These are phyloP conservation scores for Morone saxatilis DNA, from an alignment of 2,113 vertebrate species.

Conservation along the genomic window DNA sequence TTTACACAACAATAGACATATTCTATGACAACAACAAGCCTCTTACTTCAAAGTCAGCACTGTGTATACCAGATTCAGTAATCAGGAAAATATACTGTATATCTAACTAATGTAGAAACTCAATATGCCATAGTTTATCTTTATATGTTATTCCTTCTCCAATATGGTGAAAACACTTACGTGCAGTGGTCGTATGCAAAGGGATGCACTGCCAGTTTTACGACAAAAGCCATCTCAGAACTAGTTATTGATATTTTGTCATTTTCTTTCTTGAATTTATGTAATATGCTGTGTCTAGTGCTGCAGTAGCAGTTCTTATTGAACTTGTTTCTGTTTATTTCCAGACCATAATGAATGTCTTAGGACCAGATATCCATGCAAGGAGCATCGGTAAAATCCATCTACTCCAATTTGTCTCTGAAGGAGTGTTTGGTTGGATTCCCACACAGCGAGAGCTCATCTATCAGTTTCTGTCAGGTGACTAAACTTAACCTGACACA, in stretches of 20 bases:
- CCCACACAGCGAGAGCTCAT: constrained; percentile 80
- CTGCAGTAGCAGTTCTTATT: not conserved
- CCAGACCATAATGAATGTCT: constrained; percentile 84
- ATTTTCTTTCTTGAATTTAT: constrained; percentile 17
- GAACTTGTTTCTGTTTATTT: constrained; percentile 31
- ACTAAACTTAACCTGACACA: not conserved
- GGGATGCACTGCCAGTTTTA: not conserved
- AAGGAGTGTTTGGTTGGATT: constrained; percentile 90
- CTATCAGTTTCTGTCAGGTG: constrained; percentile 86
- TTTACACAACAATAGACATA: not conserved
- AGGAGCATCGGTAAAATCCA: constrained; percentile 83
- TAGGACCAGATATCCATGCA: constrained; percentile 88
- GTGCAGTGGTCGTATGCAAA: not conserved
- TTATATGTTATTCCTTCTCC: not conserved
- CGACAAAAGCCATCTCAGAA: not conserved
- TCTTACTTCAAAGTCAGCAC: not conserved
- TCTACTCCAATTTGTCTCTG: constrained; percentile 87
- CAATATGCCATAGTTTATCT: not conserved
- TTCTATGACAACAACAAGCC: not conserved
- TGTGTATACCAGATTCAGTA: not conserved
- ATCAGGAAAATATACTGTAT: not conserved
- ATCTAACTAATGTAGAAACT: not conserved
- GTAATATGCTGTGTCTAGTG: not conserved
- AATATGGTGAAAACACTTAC: not conserved
- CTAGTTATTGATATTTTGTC: not conserved